These are phyloP conservation scores for Chelonia mydas DNA, from an alignment of 2,797 vertebrate genomes.

Conservation along the genomic window DNA sequence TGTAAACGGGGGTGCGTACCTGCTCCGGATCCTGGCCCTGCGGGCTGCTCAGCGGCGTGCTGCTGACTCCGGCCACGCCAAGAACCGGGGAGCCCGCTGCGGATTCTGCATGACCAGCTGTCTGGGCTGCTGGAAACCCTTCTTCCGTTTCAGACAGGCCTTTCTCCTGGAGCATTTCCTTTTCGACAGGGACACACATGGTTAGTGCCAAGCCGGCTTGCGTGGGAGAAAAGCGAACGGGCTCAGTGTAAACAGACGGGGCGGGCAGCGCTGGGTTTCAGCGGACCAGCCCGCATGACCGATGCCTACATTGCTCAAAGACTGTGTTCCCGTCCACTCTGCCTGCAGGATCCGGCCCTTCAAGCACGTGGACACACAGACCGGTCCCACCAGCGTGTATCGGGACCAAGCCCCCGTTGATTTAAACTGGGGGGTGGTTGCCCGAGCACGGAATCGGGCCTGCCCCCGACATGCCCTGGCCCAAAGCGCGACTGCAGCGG, in stretches of 20 bases:
- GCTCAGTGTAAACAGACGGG: too few species aligned
- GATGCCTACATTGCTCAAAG: too few species aligned
- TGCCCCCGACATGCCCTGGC: too few species aligned
- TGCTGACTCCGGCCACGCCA: slow-evolving; percentile 84
- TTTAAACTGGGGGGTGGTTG: too few species aligned
- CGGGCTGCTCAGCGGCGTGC: slow-evolving; percentile 82
- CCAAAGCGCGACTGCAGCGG: too few species aligned
- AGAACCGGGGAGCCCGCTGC: slow-evolving; percentile 84
- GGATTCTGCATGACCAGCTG: slow-evolving; percentile 83
- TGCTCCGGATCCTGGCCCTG: slow-evolving; percentile 88
- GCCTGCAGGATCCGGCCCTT: slow-evolving; percentile 6
- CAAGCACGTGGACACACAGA: background rate
- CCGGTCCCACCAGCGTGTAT: too few species aligned
- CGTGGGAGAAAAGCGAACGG: background rate
- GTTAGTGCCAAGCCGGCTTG: background rate
- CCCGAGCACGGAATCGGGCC: too few species aligned
- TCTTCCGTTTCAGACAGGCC: slow-evolving; percentile 92
- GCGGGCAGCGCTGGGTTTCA: too few species aligned
- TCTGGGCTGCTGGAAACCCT: slow-evolving; percentile 85
- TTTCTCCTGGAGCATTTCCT: slow-evolving; percentile 99
- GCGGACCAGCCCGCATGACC: too few species aligned
- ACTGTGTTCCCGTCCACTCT: background rate
- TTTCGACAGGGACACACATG: slow-evolving; percentile 45
- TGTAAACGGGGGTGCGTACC: slow-evolving; percentile 75
- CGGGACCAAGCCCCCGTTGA: too few species aligned